Percentiles rank a stretch among this genome's conserved stretches.
Evolutionary conservation across 2,888 invertebrate species (phyloP).

Genomic region (Congeria kusceri): DNA sequence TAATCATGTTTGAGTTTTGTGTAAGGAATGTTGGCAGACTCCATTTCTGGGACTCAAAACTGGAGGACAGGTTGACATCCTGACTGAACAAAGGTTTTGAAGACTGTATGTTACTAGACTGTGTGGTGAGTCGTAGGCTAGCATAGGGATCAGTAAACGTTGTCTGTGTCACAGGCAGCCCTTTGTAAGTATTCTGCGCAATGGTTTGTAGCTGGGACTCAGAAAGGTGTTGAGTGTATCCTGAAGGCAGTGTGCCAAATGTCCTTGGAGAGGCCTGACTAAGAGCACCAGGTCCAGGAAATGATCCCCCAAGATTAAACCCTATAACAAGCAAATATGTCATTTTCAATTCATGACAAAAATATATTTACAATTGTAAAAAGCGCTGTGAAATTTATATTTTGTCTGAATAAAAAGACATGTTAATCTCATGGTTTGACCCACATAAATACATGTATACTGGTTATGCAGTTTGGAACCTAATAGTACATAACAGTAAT

Average conservation of each 20-base stretch:
- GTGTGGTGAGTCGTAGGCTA: constrained; percentile 44
- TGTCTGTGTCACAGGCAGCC: constrained; percentile 69
- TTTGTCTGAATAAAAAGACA: no score
- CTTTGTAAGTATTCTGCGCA: constrained; percentile 71
- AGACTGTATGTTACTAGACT: constrained; percentile 27
- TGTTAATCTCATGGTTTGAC: no score
- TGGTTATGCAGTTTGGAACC: no score
- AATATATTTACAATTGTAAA: no score
- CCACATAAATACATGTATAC: no score
- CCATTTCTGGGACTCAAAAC: constrained; percentile 63
- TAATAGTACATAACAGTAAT: no score
- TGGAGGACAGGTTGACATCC: constrained; percentile 35
- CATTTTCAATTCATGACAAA: no score
- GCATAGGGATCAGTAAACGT: constrained; percentile 65
- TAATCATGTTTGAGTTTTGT: constrained; percentile 61
- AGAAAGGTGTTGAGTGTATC: constrained; percentile 68
- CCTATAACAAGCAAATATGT: constrained; percentile 54
- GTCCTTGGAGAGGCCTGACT: constrained; percentile 63
- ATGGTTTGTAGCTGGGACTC: constrained; percentile 70
- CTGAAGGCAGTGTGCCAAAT: constrained; percentile 67
- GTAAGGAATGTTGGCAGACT: constrained; percentile 71
- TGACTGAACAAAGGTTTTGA: constrained; percentile 58
- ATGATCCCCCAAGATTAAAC: constrained; percentile 64
- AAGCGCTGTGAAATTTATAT: no score
- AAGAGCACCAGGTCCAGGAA: constrained; percentile 45